A percentile compares a stretch with the other conserved stretches of the same genome.
These are phyloP conservation scores for Amphipyra tragopoginis DNA, from an alignment of 2,888 invertebrate species.

Conservation along the genomic window DNA sequence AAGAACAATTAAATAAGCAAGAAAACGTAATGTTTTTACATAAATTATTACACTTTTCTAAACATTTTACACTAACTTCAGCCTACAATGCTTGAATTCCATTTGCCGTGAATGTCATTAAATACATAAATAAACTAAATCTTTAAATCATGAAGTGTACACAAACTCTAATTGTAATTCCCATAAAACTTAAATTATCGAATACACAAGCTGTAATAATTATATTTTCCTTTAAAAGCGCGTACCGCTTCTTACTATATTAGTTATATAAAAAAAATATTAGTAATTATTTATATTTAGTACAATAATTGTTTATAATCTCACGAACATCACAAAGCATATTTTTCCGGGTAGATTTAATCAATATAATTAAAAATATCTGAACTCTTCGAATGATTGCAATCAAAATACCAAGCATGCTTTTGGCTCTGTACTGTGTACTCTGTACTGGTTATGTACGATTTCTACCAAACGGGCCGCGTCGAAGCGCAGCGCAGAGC, in stretches of 20 bases:
- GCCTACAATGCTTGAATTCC: too few relatives aligned
- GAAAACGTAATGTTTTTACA: background rate
- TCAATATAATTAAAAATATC: background rate
- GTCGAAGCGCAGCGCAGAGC: too few relatives aligned
- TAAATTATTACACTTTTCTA: background rate
- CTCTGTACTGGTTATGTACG: too few relatives aligned
- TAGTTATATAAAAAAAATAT: constrained; percentile 57
- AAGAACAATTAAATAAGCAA: too few relatives aligned
- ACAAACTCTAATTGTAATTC: constrained; percentile 47
- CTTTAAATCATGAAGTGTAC: constrained; percentile 56
- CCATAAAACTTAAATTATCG: constrained; percentile 48
- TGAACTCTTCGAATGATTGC: constrained; percentile 4
- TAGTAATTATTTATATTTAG: constrained; percentile 69
- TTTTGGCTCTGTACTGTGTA: too few relatives aligned
- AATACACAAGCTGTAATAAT: constrained; percentile 50
- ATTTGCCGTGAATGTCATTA: too few relatives aligned
- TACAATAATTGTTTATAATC: constrained; percentile 67
- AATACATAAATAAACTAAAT: background rate
- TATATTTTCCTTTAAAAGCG: constrained; percentile 49
- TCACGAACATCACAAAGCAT: constrained; percentile 50
- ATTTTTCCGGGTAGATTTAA: constrained; percentile 30
- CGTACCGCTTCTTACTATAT: constrained; percentile 58
- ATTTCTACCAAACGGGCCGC: too few relatives aligned
- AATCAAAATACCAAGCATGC: constrained; percentile 4
- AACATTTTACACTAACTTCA: background rate